These are phyloP conservation scores for Pentalonia nigronervosa DNA, from an alignment of 1,140 invertebrate genomes.

Conservation along the genomic window DNA sequence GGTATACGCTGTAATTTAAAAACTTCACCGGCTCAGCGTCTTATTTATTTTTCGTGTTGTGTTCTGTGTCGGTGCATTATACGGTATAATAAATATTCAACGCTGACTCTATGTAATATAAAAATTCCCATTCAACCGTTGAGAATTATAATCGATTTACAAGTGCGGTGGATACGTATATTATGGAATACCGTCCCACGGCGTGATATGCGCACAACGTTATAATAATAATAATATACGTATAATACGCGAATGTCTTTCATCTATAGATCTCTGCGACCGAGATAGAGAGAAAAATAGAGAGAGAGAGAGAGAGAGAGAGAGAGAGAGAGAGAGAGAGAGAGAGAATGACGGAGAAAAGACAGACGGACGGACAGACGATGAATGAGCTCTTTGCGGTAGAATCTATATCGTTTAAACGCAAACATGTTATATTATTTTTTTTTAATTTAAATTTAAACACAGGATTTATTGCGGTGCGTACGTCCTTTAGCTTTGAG, in stretches of 20 bases:
- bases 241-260: not conserved
- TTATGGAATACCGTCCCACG: not conserved
- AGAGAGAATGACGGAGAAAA: no score
- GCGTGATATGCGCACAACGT: not conserved
- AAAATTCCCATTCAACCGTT: not conserved
- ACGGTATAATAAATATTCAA: not conserved
- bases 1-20: not conserved
- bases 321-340: no score
- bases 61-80: not conserved
- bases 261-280: not conserved
- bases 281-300: not conserved
- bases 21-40: not conserved
- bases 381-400: not conserved
- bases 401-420: not conserved
- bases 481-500: not conserved
- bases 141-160: constrained; percentile 17
- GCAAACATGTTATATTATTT: not conserved
- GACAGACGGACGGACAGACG: no score
- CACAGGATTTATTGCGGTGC: not conserved
- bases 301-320: not conserved
- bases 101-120: not conserved
- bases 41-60: not conserved
- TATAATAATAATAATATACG: not conserved
- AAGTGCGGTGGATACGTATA: not conserved
- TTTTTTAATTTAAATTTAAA: not conserved